Evolutionary conservation across 2,888 invertebrate species (phyloP).

Genomic region (Drosophila stalkeri): DNA sequence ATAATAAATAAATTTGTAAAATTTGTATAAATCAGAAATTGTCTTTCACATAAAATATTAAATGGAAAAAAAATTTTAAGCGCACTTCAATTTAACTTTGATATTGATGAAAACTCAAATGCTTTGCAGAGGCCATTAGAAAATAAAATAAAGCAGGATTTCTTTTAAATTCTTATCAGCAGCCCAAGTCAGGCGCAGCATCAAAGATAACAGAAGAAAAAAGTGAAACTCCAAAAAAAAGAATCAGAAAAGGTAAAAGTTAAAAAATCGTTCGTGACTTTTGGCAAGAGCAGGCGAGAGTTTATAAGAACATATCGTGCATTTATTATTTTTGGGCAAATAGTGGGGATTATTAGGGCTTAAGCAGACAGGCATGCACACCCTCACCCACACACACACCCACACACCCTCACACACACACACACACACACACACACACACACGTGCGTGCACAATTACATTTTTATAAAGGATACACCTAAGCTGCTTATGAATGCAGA

Average conservation of each 20-base stretch:
- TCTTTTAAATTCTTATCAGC: conserved; percentile 17
- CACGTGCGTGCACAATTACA: conserved; percentile 63
- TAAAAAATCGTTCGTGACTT: conserved; percentile 52
- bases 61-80: background rate
- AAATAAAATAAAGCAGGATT: background rate
- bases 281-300: conserved; percentile 19
- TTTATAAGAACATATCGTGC: conserved; percentile 16
- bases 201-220: conserved; percentile 7
- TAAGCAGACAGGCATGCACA: conserved; percentile 39
- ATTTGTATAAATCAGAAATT: background rate
- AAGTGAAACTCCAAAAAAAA: background rate
- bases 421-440: background rate
- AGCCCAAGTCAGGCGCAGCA: conserved; percentile 2
- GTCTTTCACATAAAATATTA: background rate
- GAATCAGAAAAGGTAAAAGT: conserved; percentile 43
- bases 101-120: background rate
- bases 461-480: conserved; percentile 77
- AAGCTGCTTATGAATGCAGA: conserved; percentile 67
- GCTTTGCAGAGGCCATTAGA: background rate
- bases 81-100: background rate
- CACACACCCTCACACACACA: background rate
- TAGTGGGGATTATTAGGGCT: conserved; percentile 77
- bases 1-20: background rate
- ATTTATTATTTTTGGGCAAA: conserved; percentile 48
- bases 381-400: conserved; percentile 5